These are phyloP conservation scores for Lamellibrachia columna DNA, from an alignment of 2,888 invertebrate genomes.

Conservation along the genomic window DNA sequence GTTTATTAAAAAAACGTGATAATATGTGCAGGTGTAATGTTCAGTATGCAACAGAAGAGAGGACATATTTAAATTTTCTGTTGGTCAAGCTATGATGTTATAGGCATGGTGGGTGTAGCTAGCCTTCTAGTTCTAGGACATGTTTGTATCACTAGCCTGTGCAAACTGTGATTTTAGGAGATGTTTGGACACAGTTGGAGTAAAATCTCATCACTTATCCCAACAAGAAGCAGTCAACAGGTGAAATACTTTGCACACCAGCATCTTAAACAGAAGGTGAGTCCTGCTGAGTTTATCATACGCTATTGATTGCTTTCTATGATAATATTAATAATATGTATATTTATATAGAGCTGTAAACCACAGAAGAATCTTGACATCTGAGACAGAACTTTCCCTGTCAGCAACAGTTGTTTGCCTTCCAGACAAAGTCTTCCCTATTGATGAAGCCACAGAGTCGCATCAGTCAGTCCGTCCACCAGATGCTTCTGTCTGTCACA, in stretches of 20 bases:
- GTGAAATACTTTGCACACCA: slow-evolving; percentile 14
- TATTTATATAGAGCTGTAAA: no score
- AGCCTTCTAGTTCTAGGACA: not conserved
- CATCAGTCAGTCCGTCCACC: not conserved
- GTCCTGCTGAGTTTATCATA: not conserved
- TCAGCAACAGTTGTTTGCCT: not conserved
- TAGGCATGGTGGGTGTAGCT: no score
- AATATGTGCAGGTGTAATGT: not conserved
- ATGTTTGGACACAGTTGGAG: slow-evolving; percentile 13
- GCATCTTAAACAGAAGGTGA: not conserved
- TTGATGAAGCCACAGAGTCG: not conserved
- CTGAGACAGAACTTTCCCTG: not conserved
- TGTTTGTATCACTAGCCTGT: not conserved
- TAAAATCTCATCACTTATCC: slow-evolving; percentile 19
- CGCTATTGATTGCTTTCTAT: no score
- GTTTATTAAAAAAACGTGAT: not conserved
- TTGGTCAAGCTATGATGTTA: not conserved
- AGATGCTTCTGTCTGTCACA: not conserved
- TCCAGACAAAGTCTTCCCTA: not conserved
- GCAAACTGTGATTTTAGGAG: not conserved
- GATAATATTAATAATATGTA: no score
- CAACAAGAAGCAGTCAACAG: not conserved
- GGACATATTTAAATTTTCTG: not conserved
- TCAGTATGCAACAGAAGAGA: no score
- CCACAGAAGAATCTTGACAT: no score